Evolutionary conservation across 1,140 invertebrate genomes (phyloP).

Genomic region (Diabrotica virgifera): DNA sequence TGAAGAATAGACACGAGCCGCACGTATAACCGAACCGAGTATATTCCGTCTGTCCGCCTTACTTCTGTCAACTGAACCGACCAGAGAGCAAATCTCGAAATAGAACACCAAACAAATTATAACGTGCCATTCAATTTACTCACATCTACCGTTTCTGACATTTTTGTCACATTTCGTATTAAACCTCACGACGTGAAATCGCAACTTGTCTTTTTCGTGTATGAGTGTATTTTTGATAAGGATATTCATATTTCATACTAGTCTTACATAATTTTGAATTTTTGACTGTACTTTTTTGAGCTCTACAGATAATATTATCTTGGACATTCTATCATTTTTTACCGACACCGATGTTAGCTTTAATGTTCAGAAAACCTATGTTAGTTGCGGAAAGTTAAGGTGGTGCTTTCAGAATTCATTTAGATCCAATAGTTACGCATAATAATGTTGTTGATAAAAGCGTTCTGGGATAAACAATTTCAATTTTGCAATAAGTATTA

Average conservation of each 20-base stretch:
- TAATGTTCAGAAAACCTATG: no score
- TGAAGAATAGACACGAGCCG: constrained; percentile 35
- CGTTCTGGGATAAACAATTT: no score
- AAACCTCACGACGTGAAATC: constrained; percentile 8
- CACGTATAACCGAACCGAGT: constrained; percentile 15
- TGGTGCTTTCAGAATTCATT: no score
- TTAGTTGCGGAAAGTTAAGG: no score
- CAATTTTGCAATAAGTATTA: no score
- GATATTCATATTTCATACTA: neutral
- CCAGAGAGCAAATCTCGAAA: constrained; percentile 22
- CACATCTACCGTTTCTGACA: constrained; percentile 10
- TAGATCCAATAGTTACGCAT: no score
- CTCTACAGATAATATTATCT: no score
- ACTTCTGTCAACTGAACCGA: constrained; percentile 5
- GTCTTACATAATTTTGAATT: no score
- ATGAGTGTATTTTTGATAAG: neutral
- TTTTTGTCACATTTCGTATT: constrained; percentile 18
- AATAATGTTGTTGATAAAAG: no score
- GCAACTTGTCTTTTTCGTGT: neutral
- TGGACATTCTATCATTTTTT: no score
- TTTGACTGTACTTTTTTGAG: no score
- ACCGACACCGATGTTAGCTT: no score
- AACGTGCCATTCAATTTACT: constrained; percentile 21
- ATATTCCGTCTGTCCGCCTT: constrained; percentile 1
- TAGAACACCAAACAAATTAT: constrained; percentile 24